Evolutionary conservation across 53 echinoderm and acorn worm genomes (phyloP).

Genomic region (Crossaster papposus): DNA sequence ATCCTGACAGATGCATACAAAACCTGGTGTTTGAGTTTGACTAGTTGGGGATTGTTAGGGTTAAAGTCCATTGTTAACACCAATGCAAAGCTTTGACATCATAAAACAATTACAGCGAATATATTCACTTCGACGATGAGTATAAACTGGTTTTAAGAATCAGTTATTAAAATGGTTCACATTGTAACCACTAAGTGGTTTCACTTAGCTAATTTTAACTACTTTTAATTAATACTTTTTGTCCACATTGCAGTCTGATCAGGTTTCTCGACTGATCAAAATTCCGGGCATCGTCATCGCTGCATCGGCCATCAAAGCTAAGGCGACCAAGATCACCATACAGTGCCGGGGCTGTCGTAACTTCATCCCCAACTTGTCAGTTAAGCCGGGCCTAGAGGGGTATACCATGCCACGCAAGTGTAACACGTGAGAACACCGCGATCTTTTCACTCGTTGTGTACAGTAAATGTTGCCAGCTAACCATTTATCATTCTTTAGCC

Average conservation of each 20-base stretch:
- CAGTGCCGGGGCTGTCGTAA: constrained; percentile 95
- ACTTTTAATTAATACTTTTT: neutral
- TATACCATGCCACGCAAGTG: constrained; percentile 89
- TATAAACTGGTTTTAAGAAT: no score
- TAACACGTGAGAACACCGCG: constrained; percentile 80
- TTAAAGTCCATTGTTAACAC: no score
- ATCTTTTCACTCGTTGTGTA: neutral
- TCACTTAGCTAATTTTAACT: neutral
- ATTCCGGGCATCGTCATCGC: constrained; percentile 96
- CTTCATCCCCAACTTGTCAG: constrained; percentile 85
- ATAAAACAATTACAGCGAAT: no score
- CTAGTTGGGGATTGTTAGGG: no score
- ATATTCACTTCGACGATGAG: no score
- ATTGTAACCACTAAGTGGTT: no score
- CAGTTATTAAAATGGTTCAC: no score
- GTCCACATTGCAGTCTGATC: constrained; percentile 70
- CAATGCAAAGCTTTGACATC: no score
- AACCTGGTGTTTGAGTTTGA: no score
- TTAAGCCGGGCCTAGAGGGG: constrained; percentile 93
- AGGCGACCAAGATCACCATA: constrained; percentile 94
- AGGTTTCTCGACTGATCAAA: constrained; percentile 90
- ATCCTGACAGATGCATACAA: no score
- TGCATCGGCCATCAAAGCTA: constrained; percentile 90
- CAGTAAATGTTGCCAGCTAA: no score
- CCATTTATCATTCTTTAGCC: no score